Conservation (phyloP, 2,797 vertebrate genomes). For the Onychomys leucogaster region DNA sequence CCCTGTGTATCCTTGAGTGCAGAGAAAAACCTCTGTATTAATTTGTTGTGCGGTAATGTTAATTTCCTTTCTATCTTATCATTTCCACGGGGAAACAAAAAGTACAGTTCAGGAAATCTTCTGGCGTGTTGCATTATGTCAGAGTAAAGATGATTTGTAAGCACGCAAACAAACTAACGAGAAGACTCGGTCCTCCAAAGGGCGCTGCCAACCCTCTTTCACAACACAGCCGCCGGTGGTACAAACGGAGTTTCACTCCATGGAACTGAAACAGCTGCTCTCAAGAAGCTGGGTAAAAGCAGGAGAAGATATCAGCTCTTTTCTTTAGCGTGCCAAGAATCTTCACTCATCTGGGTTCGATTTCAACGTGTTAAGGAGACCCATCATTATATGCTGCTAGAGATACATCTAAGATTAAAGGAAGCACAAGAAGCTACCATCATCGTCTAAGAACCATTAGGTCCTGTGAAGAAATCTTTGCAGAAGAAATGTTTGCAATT, state of each 20-base stretch:
- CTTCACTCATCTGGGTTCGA: constrained; percentile 48
- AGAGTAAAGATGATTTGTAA: constrained; percentile 59
- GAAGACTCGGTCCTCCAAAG: neutral
- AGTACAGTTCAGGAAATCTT: constrained; percentile 7
- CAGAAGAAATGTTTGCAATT: constrained; percentile 72
- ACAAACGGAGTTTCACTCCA: constrained; percentile 60
- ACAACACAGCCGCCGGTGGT: neutral
- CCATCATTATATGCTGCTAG: constrained; percentile 55
- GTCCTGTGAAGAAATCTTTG: constrained; percentile 65
- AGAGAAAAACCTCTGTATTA: neutral
- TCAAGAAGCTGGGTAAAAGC: constrained; percentile 37
- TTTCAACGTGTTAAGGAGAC: constrained; percentile 52
- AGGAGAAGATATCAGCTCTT: neutral
- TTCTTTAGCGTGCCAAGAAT: constrained; percentile 16
- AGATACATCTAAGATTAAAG: constrained; percentile 61
- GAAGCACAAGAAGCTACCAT: constrained; percentile 50
- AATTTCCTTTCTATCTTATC: constrained; percentile 11
- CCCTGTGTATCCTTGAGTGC: neutral
- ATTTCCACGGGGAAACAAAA: constrained; percentile 52
- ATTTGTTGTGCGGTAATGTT: constrained; percentile 21
- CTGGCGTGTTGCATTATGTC: constrained; percentile 31
- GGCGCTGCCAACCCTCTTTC: neutral
- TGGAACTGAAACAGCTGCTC: neutral
- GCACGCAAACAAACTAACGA: constrained; percentile 47
- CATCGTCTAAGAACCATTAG: constrained; percentile 63